phyloP scores from a whole-genome alignment of 2,113 vertebrate genomes.

The Datnioides undecimradiatus region DNA sequence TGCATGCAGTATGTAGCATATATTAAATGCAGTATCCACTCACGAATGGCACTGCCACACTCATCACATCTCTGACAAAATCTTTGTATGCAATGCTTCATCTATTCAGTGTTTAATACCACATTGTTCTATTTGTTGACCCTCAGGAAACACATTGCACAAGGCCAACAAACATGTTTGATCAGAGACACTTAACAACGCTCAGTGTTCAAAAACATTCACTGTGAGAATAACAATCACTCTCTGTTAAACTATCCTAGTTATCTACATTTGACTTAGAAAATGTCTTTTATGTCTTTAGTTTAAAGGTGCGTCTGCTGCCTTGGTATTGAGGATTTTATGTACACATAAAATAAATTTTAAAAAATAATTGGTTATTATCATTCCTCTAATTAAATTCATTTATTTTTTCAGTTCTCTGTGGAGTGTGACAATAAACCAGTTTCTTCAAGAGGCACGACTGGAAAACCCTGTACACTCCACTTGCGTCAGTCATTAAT shows the following conservation, averaged over 20 bases:
- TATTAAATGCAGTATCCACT: not conserved
- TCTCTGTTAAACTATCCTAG: not conserved
- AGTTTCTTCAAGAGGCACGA: not conserved
- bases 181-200: too few species aligned
- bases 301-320: not conserved
- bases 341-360: not conserved
- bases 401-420: not conserved
- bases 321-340: not conserved
- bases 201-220: slow-evolving; percentile 8
- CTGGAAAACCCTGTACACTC: not conserved
- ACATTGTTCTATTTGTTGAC: slow-evolving; percentile 53
- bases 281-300: not conserved
- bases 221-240: not conserved
- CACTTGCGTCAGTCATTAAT: not conserved
- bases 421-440: not conserved
- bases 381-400: not conserved
- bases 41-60: not conserved
- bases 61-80: not conserved
- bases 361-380: not conserved
- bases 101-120: not conserved
- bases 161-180: slow-evolving; percentile 28
- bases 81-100: not conserved
- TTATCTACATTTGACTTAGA: not conserved
- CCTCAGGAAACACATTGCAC: slow-evolving; percentile 29
- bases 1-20: not conserved